Base-by-base conservation (phyloP, 2,113 vertebrate genomes). In the Mixornis gularis region DNA sequence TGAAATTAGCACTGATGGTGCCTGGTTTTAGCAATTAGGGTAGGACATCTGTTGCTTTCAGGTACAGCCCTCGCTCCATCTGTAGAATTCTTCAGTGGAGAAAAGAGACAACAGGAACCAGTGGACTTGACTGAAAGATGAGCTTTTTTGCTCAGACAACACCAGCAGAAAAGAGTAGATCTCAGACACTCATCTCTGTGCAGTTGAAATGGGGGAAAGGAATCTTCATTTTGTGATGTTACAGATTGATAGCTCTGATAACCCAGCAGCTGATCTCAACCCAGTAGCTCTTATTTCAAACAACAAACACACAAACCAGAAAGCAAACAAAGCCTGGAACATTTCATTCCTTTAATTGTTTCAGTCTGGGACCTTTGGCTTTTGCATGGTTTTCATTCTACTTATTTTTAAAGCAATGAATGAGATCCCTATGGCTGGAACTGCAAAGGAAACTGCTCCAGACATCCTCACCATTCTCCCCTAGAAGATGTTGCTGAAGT, bases 281-380 rank as follows among this genome's bases (percentile, higher is more conserved):
- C 71, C 12, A 77, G 5, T 62, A 72, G 32, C 51, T 93, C 51
- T 87, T 87, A 80, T 52, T 93, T 95, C 71, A 88, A 85, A 85
- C 46, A 87, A 89, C 60, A 93, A 84, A 87, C 32, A 79, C 13
- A 89, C 11, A 91, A 79, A 73, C 26, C 49, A 82, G 51, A 62
- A 87, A 77, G 51, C 22, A 93, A 95, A 93, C 38, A 86, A 87
- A 89, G 62, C 69, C 52, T 60, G 52, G 43, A 90, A 91, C 63
- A 29, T 85, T 82, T 94, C 1, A 65, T 66, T 94, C 71, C 24
- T 88, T 73, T 18, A 63, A 66, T 85, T 9, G 2, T 74, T 95
- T 80, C 1, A 3, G 43, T 85, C 55, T 73, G 52, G 17, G 46
- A 32, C 59, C 48, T 91, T 83, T 79, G 43, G 48, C 24, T 91